A percentile compares a stretch with the other conserved stretches of the same genome.
phyloP scores from a whole-genome alignment of 2,113 vertebrate genomes.

The Cyanocitta stelleri region DNA sequence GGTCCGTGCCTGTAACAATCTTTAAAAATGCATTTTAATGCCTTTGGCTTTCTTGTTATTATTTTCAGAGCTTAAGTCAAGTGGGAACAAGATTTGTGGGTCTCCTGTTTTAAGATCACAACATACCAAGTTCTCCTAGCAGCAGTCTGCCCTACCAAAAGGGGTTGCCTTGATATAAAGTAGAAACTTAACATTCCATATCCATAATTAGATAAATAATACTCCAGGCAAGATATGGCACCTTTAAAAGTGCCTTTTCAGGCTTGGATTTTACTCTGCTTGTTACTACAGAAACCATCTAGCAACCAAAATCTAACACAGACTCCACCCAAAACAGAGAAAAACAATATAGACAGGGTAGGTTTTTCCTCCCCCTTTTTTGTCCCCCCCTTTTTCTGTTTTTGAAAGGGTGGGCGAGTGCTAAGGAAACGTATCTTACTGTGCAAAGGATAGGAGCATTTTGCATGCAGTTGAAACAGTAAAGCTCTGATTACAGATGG shows the following conservation, averaged over 20 bases:
- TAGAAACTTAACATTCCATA: slow-evolving; percentile 42
- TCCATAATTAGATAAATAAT: slow-evolving; percentile 64
- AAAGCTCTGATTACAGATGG: slow-evolving; percentile 69
- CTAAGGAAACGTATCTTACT: slow-evolving; percentile 10
- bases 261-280: slow-evolving; percentile 65
- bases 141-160: slow-evolving; percentile 12
- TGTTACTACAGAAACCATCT: slow-evolving; percentile 73
- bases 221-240: slow-evolving; percentile 68
- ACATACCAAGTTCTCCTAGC: not conserved
- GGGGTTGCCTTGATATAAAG: not conserved
- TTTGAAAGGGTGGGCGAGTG: not conserved
- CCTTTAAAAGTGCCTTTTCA: slow-evolving; percentile 74
- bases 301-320: slow-evolving; percentile 71
- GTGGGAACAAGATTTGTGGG: slow-evolving; percentile 29
- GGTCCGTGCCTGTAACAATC: slow-evolving; percentile 20
- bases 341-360: slow-evolving; percentile 65
- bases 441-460: slow-evolving; percentile 52
- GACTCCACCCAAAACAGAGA: slow-evolving; percentile 76
- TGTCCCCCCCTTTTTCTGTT: accelerated
- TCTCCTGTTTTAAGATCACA: slow-evolving; percentile 35
- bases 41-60: slow-evolving; percentile 24
- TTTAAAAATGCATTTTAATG: slow-evolving; percentile 62
- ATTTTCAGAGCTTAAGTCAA: slow-evolving; percentile 46
- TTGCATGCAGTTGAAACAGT: slow-evolving; percentile 66
- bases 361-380: not conserved